Evolutionary conservation across 1,140 invertebrate species (phyloP).

Genomic region (Lordiphosa mommai): DNA sequence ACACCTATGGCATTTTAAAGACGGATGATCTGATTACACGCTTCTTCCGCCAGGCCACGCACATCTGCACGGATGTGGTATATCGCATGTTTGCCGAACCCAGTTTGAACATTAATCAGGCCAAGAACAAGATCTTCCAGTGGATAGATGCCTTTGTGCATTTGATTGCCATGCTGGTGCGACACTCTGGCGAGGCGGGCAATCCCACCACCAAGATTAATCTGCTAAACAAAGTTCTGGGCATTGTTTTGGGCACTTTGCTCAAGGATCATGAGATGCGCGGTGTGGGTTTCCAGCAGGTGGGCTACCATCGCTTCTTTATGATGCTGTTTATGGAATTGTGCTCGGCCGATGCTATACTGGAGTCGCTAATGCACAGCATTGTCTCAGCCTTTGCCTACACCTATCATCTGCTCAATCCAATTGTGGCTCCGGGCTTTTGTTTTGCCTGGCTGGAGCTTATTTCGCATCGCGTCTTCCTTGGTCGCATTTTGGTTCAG

Average conservation of each 20-base stretch:
- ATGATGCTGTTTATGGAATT: constrained; percentile 98
- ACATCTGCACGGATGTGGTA: constrained; percentile 97
- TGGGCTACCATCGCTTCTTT: constrained; percentile 98
- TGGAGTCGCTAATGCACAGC: constrained; percentile 81
- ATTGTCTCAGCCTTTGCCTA: constrained; percentile 94
- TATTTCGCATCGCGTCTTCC: constrained; percentile 97
- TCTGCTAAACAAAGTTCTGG: constrained; percentile 96
- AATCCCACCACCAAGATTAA: constrained; percentile 98
- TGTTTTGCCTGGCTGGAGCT: constrained; percentile 99
- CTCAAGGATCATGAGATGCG: constrained; percentile 96
- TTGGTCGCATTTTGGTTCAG: constrained; percentile 94
- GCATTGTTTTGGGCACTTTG: constrained; percentile 96
- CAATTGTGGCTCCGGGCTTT: constrained; percentile 97
- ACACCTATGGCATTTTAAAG: constrained; percentile 96
- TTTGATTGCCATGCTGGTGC: constrained; percentile 96
- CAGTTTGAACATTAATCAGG: constrained; percentile 82
- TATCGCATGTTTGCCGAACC: constrained; percentile 87
- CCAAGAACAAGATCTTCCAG: constrained; percentile 95
- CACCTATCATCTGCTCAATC: constrained; percentile 93
- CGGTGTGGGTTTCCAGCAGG: constrained; percentile 94
- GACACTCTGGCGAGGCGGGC: constrained; percentile 93
- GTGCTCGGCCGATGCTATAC: constrained; percentile 93
- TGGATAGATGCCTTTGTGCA: constrained; percentile 97
- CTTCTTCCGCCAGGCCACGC: constrained; percentile 97
- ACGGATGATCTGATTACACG: constrained; percentile 98